Evolutionary conservation across 2,797 vertebrate species (phyloP), one percentile per base, ranked within the genome.

Genomic region (Strix occidentalis): DNA sequence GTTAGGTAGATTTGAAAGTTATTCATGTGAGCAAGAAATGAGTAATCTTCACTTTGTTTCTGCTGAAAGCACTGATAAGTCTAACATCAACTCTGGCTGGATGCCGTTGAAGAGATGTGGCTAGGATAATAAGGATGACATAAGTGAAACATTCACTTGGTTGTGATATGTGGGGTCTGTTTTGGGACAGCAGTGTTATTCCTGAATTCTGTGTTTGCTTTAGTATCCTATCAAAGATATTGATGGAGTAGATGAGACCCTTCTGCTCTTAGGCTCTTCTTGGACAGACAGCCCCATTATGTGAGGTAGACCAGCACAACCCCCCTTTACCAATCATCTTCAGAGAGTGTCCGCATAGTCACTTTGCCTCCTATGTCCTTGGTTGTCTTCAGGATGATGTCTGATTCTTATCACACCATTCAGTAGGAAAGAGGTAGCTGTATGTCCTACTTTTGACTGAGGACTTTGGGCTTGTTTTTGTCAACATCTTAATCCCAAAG

Each of bases 251-350:
- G 15, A 35, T 9, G 8, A 57, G 33, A 64, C 9, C 6, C 11
- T 75, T 64, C 21, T 71, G 19, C 33, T 68, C 33, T 57, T 28
- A 65, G 46, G 10, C 11, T 79, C 13, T 72, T 65, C 43, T 70
- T 72, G 69, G 23, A 26, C 9, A 29, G 6, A 31, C 11, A 72
- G 5, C 1, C 11, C 6, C 0, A 0, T 56, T 18, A 7, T 0
- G 6, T 10, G 43, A 68, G 18, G 24, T 11, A 33, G 33, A 26
- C 5, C 51, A 80, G 35, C 43, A 23, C 60, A 28, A 9, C 26
- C 19, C 3, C 11, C 13, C 39, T 70, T 81, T 60, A 60, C 25
- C 21, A 45, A 11, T 4, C 19, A 4, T n/a, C 37, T 57, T 18
- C n/a, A 60, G 53, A 23, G 45, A 39, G 24, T 3, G 1, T 15